phyloP scores from a whole-genome alignment of 2,113 vertebrate genomes.

The Pantherophis guttatus region DNA sequence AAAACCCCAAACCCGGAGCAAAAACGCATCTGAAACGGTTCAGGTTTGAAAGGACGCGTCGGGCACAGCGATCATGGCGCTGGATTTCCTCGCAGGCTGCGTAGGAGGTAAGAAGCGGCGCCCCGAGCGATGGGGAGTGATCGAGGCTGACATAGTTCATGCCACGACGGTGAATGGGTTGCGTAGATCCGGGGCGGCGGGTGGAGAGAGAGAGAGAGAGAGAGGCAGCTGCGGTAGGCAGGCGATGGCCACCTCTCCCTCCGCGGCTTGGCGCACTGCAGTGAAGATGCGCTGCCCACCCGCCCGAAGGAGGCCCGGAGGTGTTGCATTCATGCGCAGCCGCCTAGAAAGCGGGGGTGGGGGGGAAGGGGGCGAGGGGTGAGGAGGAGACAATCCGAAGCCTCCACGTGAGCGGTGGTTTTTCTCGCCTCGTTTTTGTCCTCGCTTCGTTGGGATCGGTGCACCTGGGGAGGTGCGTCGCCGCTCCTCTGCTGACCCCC shows the following conservation, averaged over 20 bases:
- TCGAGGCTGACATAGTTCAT: background rate
- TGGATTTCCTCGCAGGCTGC: slow-evolving; percentile 94
- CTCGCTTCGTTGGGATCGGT: background rate
- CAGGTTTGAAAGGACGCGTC: background rate
- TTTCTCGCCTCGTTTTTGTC: background rate
- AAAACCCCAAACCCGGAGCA: background rate
- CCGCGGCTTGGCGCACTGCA: slow-evolving; percentile 8
- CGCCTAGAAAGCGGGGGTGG: background rate
- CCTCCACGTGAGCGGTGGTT: too few species aligned
- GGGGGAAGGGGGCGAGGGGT: too few species aligned
- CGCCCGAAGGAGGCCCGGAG: background rate
- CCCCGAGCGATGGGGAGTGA: background rate
- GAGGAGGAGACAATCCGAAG: background rate
- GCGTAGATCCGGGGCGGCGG: too few species aligned
- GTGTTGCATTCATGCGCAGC: background rate
- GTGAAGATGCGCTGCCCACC: background rate
- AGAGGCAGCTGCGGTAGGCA: background rate
- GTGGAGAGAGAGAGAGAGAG: background rate
- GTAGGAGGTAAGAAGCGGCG: slow-evolving; percentile 77
- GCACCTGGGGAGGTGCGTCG: background rate
- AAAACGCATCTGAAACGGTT: background rate
- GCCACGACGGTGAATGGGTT: background rate
- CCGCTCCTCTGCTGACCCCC: background rate
- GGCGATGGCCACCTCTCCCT: background rate
- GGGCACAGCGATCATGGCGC: slow-evolving; percentile 58